A percentile compares a stretch with the other conserved stretches of the same genome.
Conservation (phyloP, 2,888 invertebrate genomes). For the Caenorhabditis sulstoni region DNA sequence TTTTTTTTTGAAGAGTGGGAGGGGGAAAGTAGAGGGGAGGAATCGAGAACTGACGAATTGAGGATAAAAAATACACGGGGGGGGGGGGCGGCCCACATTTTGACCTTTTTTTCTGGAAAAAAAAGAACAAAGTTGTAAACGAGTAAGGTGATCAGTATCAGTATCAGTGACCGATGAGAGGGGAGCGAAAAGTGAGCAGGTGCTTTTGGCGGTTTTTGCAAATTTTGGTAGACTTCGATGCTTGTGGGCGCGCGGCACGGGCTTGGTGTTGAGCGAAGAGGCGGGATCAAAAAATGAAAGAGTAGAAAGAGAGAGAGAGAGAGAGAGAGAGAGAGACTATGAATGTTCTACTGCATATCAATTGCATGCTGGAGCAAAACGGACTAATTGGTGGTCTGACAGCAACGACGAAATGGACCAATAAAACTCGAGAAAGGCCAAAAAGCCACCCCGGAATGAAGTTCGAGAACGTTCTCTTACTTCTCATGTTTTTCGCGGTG, state of each 20-base stretch:
- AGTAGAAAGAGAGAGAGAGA: neutral
- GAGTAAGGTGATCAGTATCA: conserved; percentile 24
- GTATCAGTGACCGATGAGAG: neutral
- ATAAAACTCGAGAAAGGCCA: too few species aligned
- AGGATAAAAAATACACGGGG: too few species aligned
- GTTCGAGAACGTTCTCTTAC: too few species aligned
- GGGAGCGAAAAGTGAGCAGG: neutral
- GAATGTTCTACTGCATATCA: conserved; percentile 32
- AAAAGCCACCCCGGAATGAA: too few species aligned
- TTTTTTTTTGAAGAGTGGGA: too few species aligned
- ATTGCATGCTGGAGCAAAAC: neutral
- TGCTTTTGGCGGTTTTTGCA: conserved; percentile 3
- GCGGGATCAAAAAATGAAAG: neutral
- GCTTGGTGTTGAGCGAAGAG: too few species aligned
- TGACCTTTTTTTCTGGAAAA: too few species aligned
- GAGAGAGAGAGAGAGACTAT: neutral
- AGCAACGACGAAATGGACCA: too few species aligned
- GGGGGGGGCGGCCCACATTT: too few species aligned
- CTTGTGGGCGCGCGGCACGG: neutral
- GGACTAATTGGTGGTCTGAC: conserved; percentile 2
- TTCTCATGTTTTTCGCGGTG: too few species aligned
- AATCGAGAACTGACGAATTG: too few species aligned
- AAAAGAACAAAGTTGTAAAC: conserved; percentile 6
- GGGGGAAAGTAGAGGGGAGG: too few species aligned
- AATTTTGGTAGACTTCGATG: neutral